Evolutionary conservation across 1,140 invertebrate genomes (phyloP).

Genomic region (Drosophila melanica): DNA sequence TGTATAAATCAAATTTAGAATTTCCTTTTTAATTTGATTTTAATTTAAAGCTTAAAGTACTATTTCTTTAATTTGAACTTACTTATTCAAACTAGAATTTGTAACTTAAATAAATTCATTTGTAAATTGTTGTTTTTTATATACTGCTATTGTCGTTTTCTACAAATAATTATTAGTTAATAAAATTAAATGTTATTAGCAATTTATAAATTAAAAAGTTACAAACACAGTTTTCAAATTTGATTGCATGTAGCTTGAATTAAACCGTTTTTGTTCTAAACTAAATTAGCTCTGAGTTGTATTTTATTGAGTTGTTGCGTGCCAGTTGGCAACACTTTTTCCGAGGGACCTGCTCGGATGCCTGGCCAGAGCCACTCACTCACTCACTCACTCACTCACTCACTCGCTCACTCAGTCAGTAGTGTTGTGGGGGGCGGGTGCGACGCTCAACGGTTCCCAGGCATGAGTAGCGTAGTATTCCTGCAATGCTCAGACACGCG

Average conservation of each 20-base stretch:
- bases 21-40: too few species aligned
- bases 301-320: neutral
- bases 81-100: neutral
- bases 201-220: too few species aligned
- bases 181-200: too few species aligned
- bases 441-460: conserved; percentile 3
- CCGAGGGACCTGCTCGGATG: neutral
- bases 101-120: neutral
- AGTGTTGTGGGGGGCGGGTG: conserved; percentile 2
- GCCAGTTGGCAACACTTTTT: conserved; percentile 1
- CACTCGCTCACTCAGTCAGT: neutral
- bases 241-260: neutral
- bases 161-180: too few species aligned
- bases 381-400: neutral
- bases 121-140: too few species aligned
- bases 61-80: too few species aligned
- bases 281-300: neutral
- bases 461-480: conserved; percentile 12
- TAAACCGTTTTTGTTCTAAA: neutral
- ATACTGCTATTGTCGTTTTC: too few species aligned
- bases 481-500: conserved; percentile 15
- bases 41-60: too few species aligned
- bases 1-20: too few species aligned
- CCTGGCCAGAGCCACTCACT: too few species aligned
- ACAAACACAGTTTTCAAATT: too few species aligned